A percentile compares a stretch with the other conserved stretches of the same genome.
These are phyloP conservation scores for Neocrepidodera transversa DNA, from an alignment of 2,888 invertebrate genomes.

Conservation along the genomic window DNA sequence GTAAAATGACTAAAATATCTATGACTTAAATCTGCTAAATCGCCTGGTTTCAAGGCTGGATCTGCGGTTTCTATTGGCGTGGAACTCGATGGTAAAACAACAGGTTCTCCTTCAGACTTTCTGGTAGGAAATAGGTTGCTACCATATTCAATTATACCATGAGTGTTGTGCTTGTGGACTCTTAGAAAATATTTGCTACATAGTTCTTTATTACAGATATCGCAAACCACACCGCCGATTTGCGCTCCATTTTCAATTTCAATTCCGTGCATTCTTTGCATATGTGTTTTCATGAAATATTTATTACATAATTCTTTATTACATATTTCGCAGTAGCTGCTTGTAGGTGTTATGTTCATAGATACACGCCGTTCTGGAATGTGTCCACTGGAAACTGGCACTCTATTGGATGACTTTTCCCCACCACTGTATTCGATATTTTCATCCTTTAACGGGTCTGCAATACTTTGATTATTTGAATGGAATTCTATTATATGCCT, in stretches of 20 bases:
- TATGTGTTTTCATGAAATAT: conserved; percentile 99
- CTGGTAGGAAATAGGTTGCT: conserved; percentile 59
- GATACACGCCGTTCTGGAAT: conserved; percentile 66
- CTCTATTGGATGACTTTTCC: conserved; percentile 58
- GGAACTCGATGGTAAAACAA: conserved; percentile 36
- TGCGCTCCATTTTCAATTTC: conserved; percentile 92
- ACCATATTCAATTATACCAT: conserved; percentile 91
- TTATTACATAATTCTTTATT: conserved; percentile 99
- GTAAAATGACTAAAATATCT: conserved; percentile 73
- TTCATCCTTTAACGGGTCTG: conserved; percentile 50
- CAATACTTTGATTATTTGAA: conserved; percentile 54
- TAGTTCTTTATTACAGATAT: conserved; percentile 97
- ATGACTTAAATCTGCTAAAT: conserved; percentile 67
- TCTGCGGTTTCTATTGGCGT: conserved; percentile 56
- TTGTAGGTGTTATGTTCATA: conserved; percentile 72
- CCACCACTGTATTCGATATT: conserved; percentile 60
- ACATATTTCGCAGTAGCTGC: conserved; percentile 95
- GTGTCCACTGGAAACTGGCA: conserved; percentile 46
- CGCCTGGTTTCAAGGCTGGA: conserved; percentile 63
- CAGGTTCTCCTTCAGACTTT: conserved; percentile 57
- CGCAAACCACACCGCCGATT: conserved; percentile 93
- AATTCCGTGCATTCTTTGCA: conserved; percentile 98
- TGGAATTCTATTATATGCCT: conserved; percentile 75
- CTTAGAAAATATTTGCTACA: conserved; percentile 98
- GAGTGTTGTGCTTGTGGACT: conserved; percentile 97